A percentile compares a stretch with the other conserved stretches of the same genome.
phyloP scores from a whole-genome alignment of 2,888 invertebrate species.

The Nycteola revayana region DNA sequence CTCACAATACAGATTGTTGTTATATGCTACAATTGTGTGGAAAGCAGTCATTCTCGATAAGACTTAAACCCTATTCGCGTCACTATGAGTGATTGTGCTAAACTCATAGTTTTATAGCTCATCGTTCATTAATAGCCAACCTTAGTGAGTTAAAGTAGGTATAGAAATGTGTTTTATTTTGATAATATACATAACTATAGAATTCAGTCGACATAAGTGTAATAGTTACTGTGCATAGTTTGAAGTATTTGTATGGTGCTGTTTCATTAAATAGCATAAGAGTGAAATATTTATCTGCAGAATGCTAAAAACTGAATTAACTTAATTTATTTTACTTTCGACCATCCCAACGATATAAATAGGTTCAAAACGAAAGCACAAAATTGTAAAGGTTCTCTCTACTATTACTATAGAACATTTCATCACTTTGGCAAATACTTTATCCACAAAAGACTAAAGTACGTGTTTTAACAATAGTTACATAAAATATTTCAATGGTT shows the following conservation, averaged over 20 bases:
- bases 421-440: conserved; percentile 19
- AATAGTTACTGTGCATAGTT: conserved; percentile 44
- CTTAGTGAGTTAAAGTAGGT: conserved; percentile 45
- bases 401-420: conserved; percentile 15
- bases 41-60: conserved; percentile 31
- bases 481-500: conserved; percentile 41
- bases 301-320: conserved; percentile 7
- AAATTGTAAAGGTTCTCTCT: conserved; percentile 15
- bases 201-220: conserved; percentile 38
- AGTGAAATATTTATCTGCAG: conserved; percentile 18
- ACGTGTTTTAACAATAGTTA: conserved; percentile 54
- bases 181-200: conserved; percentile 35
- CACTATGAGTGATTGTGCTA: conserved; percentile 82
- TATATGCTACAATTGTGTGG: conserved; percentile 15
- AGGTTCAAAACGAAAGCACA: conserved; percentile 14
- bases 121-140: conserved; percentile 61
- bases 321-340: no score
- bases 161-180: conserved; percentile 45
- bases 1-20: no score
- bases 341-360: conserved; percentile 1
- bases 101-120: conserved; percentile 78
- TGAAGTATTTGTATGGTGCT: conserved; percentile 23
- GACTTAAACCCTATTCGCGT: conserved; percentile 58
- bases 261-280: conserved; percentile 18
- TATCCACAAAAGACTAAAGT: conserved; percentile 60